phyloP scores from a whole-genome alignment of 2,888 invertebrate genomes.

The Drosophila cracens region DNA sequence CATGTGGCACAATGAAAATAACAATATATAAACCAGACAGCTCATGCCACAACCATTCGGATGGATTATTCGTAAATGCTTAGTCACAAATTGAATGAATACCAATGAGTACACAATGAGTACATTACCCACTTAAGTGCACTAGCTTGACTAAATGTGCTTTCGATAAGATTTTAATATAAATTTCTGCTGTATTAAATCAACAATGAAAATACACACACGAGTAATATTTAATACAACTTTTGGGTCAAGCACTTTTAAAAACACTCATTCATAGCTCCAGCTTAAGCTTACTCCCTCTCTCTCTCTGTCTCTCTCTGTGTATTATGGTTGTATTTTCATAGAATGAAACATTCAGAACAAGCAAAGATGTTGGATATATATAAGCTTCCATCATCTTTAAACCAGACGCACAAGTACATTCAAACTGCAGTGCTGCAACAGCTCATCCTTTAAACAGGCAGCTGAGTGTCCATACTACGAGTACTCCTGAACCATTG shows the following conservation, averaged over 20 bases:
- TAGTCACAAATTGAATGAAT: conserved; percentile 1
- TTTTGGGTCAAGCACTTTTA: background rate
- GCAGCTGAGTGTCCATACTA: conserved; percentile 36
- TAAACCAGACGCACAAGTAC: conserved; percentile 13
- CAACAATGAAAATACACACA: conserved; percentile 16
- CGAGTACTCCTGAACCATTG: conserved; percentile 37
- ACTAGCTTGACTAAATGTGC: background rate
- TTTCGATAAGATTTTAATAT: background rate
- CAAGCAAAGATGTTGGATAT: conserved; percentile 5
- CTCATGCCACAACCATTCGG: conserved; percentile 14
- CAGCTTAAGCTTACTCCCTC: background rate
- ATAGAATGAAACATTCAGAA: background rate
- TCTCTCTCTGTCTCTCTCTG: background rate
- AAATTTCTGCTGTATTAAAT: background rate
- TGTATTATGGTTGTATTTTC: background rate
- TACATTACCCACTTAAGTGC: background rate
- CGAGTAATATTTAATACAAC: background rate
- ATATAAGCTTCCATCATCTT: conserved; percentile 26
- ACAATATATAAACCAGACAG: background rate
- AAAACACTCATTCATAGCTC: conserved; percentile 3
- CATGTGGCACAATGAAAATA: background rate
- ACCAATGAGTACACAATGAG: background rate
- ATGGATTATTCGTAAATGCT: conserved; percentile 1
- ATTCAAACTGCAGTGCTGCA: conserved; percentile 18
- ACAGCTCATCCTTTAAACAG: conserved; percentile 40